Percentiles rank a stretch among this genome's conserved stretches.
phyloP scores from a whole-genome alignment of 2,888 invertebrate species.

The Baccha elongata region DNA sequence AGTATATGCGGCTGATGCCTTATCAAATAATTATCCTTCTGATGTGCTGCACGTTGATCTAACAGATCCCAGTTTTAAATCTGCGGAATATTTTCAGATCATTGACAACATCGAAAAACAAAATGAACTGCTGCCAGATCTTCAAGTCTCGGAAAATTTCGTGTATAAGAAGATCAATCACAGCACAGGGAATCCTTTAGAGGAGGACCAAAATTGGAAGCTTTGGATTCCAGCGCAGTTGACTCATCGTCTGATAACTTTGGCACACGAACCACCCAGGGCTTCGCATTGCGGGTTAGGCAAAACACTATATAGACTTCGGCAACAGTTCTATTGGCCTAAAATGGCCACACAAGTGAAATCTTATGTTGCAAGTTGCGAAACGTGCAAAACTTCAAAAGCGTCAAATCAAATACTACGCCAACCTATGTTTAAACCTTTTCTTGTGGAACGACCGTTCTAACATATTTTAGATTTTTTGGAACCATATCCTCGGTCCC shows the following conservation, averaged over 20 bases:
- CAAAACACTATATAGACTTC: not conserved
- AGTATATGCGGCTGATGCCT: not conserved
- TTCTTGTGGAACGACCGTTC: too few species aligned
- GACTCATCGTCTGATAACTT: not conserved
- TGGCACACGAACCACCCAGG: constrained; percentile 10
- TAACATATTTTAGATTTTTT: too few species aligned
- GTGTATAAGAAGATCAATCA: too few species aligned
- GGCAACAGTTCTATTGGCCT: constrained; percentile 5
- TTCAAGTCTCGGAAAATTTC: too few species aligned
- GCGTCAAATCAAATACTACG: not conserved
- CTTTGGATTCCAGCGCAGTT: constrained; percentile 19
- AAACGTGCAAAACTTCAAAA: too few species aligned
- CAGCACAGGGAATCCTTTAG: not conserved
- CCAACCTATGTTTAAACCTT: not conserved
- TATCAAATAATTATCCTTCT: not conserved
- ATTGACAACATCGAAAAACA: too few species aligned
- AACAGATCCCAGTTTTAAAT: too few species aligned
- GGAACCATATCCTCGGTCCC: constrained; percentile 1
- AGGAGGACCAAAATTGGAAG: constrained; percentile 3
- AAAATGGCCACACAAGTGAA: constrained; percentile 25
- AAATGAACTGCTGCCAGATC: too few species aligned
- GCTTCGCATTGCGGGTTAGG: constrained; percentile 1
- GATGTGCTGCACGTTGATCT: too few species aligned
- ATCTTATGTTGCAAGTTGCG: not conserved
- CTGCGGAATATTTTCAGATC: too few species aligned